phyloP scores from a whole-genome alignment of 2,888 invertebrate species.

The Lithophane socia region DNA sequence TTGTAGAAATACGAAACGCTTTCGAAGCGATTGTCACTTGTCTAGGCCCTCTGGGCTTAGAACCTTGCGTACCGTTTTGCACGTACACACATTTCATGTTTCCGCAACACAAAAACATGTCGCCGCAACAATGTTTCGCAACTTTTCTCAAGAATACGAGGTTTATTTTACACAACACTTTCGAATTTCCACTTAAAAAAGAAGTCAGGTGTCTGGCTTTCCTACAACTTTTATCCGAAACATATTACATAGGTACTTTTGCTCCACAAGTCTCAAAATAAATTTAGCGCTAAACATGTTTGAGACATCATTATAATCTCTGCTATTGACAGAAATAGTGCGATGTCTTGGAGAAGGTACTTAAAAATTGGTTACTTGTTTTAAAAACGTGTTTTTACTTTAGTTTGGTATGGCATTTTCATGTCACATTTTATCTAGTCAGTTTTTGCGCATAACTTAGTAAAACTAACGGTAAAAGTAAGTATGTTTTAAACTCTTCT shows the following conservation, averaged over 20 bases:
- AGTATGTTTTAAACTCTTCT: constrained; percentile 44
- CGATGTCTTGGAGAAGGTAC: neutral
- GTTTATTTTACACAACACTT: neutral
- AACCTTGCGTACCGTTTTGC: neutral
- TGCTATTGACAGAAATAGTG: neutral
- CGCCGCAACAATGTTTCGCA: neutral
- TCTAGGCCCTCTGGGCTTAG: too few species aligned
- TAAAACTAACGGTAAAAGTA: constrained; percentile 31
- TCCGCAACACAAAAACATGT: neutral
- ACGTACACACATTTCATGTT: neutral
- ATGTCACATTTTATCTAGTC: constrained; percentile 13
- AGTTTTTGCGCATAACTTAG: constrained; percentile 8
- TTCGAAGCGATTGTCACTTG: too few species aligned
- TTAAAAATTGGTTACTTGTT: neutral
- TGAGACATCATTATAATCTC: neutral
- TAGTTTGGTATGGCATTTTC: neutral
- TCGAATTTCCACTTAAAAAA: neutral
- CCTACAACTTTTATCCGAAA: neutral
- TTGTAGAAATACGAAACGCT: too few species aligned
- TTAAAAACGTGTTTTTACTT: neutral
- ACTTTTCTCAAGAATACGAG: too few species aligned
- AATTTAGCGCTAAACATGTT: neutral
- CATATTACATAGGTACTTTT: neutral
- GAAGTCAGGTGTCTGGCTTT: neutral
- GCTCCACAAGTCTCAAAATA: neutral